Percentiles rank a stretch among this genome's conserved stretches.
Evolutionary conservation across 2,888 invertebrate genomes (phyloP).

Genomic region (Tillus elongatus): DNA sequence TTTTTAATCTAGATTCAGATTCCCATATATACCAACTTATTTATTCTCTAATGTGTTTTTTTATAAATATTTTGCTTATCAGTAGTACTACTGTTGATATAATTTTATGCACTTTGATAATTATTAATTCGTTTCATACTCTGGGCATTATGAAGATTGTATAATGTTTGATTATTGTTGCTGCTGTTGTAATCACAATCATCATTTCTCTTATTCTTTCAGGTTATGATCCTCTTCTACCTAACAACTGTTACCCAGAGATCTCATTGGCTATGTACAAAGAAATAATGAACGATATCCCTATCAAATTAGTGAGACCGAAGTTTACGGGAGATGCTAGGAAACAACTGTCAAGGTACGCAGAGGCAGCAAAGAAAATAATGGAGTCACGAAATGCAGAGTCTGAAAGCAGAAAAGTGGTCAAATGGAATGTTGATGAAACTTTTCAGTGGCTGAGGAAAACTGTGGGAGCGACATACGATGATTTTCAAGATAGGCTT

Average conservation of each 20-base stretch:
- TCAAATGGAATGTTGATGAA: constrained; percentile 98
- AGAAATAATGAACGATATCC: constrained; percentile 97
- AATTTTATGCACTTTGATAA: too few relatives aligned
- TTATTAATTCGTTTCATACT: too few relatives aligned
- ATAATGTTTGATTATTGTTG: too few relatives aligned
- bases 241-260: constrained; percentile 85
- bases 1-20: too few relatives aligned
- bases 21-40: too few relatives aligned
- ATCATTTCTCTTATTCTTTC: constrained; percentile 47
- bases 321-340: constrained; percentile 93
- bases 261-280: constrained; percentile 92
- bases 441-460: constrained; percentile 92
- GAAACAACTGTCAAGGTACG: constrained; percentile 77
- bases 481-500: constrained; percentile 83
- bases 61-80: too few relatives aligned
- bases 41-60: too few relatives aligned
- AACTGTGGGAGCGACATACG: constrained; percentile 88
- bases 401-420: constrained; percentile 89
- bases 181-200: too few relatives aligned
- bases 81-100: too few relatives aligned
- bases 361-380: constrained; percentile 94
- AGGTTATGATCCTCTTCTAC: constrained; percentile 84
- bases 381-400: constrained; percentile 90
- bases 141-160: too few relatives aligned
- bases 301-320: constrained; percentile 89